Conservation (phyloP, 2,888 invertebrate species). For the Drosophila greeni region DNA sequence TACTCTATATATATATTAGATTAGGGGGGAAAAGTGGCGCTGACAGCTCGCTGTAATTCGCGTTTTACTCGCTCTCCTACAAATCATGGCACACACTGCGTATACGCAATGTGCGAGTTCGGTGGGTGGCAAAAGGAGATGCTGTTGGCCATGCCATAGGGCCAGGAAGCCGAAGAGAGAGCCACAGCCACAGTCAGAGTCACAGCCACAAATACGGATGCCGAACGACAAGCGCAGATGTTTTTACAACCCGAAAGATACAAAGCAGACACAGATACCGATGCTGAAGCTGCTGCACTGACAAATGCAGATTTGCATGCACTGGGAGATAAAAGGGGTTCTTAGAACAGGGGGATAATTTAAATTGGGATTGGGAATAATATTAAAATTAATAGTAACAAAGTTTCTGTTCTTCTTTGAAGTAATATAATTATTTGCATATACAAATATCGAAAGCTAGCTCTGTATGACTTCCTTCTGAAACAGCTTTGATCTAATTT, state of each 20-base stretch:
- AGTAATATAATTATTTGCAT: background rate
- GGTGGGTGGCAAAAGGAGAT: conserved; percentile 8
- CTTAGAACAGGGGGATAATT: background rate
- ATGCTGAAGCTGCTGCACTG: conserved; percentile 28
- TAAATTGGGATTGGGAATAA: no score
- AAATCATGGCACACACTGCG: conserved; percentile 35
- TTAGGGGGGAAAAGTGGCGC: conserved; percentile 27
- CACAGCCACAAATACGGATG: conserved; percentile 33
- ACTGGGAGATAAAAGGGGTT: conserved; percentile 3
- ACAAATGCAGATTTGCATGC: conserved; percentile 31
- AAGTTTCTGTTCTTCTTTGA: background rate
- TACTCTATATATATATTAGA: background rate
- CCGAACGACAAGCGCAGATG: conserved; percentile 37
- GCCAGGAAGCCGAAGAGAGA: background rate
- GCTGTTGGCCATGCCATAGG: conserved; percentile 10
- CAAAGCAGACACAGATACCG: conserved; percentile 36
- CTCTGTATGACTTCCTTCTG: background rate
- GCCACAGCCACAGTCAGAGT: background rate
- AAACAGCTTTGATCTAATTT: no score
- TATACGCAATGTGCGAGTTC: conserved; percentile 59
- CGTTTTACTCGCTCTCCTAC: conserved; percentile 13
- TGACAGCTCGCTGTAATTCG: conserved; percentile 24
- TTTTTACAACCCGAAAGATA: conserved; percentile 43
- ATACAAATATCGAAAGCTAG: background rate
- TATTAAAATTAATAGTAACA: no score